Evolutionary conservation across 2,888 invertebrate genomes (phyloP).

Genomic region (Mylabris sibirica): DNA sequence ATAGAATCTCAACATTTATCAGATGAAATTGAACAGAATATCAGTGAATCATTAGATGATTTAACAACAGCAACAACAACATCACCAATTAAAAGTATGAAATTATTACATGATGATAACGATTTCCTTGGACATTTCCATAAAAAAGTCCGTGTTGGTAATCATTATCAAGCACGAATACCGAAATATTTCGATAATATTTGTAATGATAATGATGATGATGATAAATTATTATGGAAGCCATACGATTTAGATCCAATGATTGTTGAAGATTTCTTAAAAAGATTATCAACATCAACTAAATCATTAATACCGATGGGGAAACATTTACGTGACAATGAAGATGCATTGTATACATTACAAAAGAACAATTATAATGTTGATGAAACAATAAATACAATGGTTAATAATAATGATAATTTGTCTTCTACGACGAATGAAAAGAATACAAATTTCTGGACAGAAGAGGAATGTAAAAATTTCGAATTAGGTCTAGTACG

Average conservation of each 20-base stretch:
- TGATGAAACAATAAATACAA: constrained; percentile 19
- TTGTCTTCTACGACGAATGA: neutral
- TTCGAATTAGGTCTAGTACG: constrained; percentile 28
- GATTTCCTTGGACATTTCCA: constrained; percentile 22
- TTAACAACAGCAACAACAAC: constrained; percentile 20
- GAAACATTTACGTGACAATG: constrained; percentile 27
- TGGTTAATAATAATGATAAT: constrained; percentile 8
- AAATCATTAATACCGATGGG: constrained; percentile 29
- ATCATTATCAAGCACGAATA: constrained; percentile 33
- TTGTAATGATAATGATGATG: constrained; percentile 17
- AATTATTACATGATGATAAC: constrained; percentile 15
- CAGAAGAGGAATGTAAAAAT: constrained; percentile 31
- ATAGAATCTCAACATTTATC: neutral
- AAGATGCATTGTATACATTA: constrained; percentile 29
- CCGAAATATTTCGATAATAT: constrained; percentile 25
- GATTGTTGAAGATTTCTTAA: constrained; percentile 26
- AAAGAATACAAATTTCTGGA: constrained; percentile 13
- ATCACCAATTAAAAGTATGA: neutral
- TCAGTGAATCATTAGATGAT: constrained; percentile 26
- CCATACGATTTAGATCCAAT: constrained; percentile 24
- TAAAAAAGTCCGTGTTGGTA: constrained; percentile 29
- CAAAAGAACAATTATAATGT: constrained; percentile 24
- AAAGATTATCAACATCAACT: constrained; percentile 16
- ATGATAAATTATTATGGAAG: constrained; percentile 29
- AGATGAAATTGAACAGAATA: constrained; percentile 24